Percentiles rank a stretch among this genome's conserved stretches.
phyloP scores from a whole-genome alignment of 2,113 vertebrate genomes.

The Neopipo cinnamomea region DNA sequence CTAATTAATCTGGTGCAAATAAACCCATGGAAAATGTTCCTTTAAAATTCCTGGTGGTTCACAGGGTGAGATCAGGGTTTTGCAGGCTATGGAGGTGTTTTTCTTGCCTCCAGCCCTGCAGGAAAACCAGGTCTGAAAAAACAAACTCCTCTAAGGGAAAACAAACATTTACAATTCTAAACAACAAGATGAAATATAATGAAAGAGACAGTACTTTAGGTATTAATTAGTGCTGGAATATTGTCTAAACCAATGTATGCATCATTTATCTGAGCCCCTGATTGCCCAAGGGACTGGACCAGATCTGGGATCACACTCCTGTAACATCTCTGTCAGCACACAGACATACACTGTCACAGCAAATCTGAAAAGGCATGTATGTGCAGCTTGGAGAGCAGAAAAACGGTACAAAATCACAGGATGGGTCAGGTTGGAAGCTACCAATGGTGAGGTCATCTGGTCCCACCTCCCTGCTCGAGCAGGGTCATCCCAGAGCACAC shows the following conservation, averaged over 20 bases:
- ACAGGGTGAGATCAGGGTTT: neutral
- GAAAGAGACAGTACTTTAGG: neutral
- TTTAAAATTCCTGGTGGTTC: neutral
- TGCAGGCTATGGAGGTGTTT: rapidly evolving
- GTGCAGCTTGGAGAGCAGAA: neutral
- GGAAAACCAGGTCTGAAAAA: neutral
- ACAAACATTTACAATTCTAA: neutral
- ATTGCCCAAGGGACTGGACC: neutral
- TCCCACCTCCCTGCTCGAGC: neutral
- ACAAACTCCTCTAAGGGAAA: neutral
- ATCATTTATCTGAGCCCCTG: rapidly evolving
- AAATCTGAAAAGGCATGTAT: neutral
- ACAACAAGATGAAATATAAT: neutral
- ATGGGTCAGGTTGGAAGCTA: neutral
- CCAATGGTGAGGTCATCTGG: neutral
- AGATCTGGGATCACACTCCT: neutral
- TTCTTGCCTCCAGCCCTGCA: neutral
- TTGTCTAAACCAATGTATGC: rapidly evolving
- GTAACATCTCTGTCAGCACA: rapidly evolving
- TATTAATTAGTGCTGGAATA: neutral
- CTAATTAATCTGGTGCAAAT: neutral
- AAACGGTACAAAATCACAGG: neutral
- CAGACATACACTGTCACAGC: rapidly evolving
- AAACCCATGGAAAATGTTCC: neutral
- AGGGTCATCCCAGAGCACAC: neutral